phyloP scores from a whole-genome alignment of 2,797 vertebrate genomes.

The Taenioides sp. region DNA sequence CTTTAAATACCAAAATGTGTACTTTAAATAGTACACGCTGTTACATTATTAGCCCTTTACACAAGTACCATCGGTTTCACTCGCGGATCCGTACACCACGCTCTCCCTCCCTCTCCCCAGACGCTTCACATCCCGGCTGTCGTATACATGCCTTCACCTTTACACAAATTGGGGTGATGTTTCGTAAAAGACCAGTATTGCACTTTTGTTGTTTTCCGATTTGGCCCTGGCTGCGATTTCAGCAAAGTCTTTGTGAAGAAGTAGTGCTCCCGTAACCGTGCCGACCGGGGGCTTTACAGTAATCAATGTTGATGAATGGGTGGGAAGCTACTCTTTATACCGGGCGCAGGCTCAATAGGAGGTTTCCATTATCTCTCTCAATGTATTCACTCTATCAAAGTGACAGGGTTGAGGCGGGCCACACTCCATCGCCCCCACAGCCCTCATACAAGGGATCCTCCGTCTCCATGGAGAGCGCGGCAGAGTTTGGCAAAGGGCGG shows the following conservation, averaged over 20 bases:
- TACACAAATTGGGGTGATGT: constrained; percentile 76
- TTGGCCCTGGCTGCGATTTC: constrained; percentile 71
- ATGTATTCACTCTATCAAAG: constrained; percentile 97
- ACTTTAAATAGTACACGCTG: no score
- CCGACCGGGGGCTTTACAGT: constrained; percentile 79
- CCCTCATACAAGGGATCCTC: constrained; percentile 79
- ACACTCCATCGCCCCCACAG: constrained; percentile 86
- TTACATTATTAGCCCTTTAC: no score
- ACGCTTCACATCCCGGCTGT: constrained; percentile 48
- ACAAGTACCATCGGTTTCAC: not conserved
- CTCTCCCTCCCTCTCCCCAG: constrained; percentile 25
- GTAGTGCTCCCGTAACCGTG: constrained; percentile 74
- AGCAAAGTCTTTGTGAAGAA: constrained; percentile 74
- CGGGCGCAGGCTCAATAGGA: constrained; percentile 88
- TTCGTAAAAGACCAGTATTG: constrained; percentile 72
- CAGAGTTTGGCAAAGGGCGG: constrained; percentile 77
- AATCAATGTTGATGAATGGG: constrained; percentile 96
- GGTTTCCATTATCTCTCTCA: constrained; percentile 97
- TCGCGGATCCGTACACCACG: constrained; percentile 21
- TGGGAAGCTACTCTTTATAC: constrained; percentile 92
- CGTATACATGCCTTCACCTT: constrained; percentile 56
- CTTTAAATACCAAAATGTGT: no score
- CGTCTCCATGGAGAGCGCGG: constrained; percentile 69
- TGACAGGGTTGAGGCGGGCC: constrained; percentile 89
- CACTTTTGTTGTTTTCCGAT: constrained; percentile 73